phyloP scores from a whole-genome alignment of 1,140 invertebrate genomes.

The Papilio xuthus region DNA sequence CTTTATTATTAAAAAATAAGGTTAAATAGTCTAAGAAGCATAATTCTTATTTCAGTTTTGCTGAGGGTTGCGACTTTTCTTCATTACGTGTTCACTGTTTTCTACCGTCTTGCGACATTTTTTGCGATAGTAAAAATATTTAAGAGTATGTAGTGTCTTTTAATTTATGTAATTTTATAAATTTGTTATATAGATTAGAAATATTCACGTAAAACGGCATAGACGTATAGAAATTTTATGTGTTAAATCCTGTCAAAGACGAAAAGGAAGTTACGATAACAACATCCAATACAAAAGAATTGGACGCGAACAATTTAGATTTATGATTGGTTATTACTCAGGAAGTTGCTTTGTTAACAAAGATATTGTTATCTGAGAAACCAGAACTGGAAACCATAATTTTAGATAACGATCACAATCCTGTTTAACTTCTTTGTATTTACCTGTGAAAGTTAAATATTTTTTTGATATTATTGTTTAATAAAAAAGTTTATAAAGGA shows the following conservation, averaged over 20 bases:
- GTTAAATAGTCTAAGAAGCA: neutral
- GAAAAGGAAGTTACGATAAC: constrained; percentile 16
- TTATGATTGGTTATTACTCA: constrained; percentile 25
- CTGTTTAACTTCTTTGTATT: constrained; percentile 6
- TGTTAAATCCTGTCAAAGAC: constrained; percentile 5
- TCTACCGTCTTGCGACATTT: neutral
- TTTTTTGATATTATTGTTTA: neutral
- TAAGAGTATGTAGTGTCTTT: neutral
- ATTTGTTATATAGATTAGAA: neutral
- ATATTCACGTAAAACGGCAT: neutral
- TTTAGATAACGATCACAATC: constrained; percentile 26
- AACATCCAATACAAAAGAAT: constrained; percentile 15
- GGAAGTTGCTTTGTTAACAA: constrained; percentile 12
- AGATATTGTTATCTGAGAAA: constrained; percentile 21
- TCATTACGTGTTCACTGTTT: neutral
- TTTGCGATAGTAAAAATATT: neutral
- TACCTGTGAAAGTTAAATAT: constrained; percentile 27
- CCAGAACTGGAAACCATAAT: constrained; percentile 24
- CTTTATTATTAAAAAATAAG: neutral
- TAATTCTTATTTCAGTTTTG: neutral
- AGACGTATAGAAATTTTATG: neutral
- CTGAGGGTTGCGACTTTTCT: neutral
- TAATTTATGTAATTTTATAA: neutral
- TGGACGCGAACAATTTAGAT: constrained; percentile 22
- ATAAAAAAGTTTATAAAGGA: neutral